Conservation (phyloP, 2,888 invertebrate genomes). For the Chelonus formosanus region DNA sequence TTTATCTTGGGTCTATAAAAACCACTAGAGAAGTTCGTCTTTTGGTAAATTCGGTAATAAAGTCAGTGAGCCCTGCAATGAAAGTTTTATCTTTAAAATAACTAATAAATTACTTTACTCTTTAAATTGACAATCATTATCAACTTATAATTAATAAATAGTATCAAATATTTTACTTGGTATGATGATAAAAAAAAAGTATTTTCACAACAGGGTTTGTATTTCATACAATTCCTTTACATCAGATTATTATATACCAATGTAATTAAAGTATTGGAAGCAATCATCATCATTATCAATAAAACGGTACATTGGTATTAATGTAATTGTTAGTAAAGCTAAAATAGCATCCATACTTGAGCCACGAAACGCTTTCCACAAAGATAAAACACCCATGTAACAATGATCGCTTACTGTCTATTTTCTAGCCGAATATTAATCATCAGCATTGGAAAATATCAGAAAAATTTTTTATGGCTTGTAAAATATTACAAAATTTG, state of each 20-base stretch:
- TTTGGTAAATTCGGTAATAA: too few relatives aligned
- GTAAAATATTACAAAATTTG: slow-evolving; percentile 7
- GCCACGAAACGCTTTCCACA: slow-evolving; percentile 30
- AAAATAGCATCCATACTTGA: slow-evolving; percentile 45
- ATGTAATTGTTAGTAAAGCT: slow-evolving; percentile 52
- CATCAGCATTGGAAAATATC: slow-evolving; percentile 3
- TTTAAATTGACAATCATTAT: too few relatives aligned
- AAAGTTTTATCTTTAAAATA: too few relatives aligned
- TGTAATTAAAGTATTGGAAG: slow-evolving; percentile 47
- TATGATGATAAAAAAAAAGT: not conserved
- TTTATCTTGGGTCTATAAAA: too few relatives aligned
- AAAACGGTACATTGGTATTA: slow-evolving; percentile 49
- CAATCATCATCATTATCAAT: slow-evolving; percentile 33
- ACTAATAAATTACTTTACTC: too few relatives aligned
- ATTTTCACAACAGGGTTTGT: slow-evolving; percentile 50
- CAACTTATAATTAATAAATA: too few relatives aligned
- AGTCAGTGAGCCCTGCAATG: too few relatives aligned
- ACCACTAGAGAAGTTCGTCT: too few relatives aligned
- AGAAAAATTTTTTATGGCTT: not conserved
- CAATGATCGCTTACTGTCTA: slow-evolving; percentile 53
- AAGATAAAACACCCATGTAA: slow-evolving; percentile 38
- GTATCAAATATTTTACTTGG: too few relatives aligned
- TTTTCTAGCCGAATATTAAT: slow-evolving; percentile 49
- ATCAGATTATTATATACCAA: slow-evolving; percentile 46
- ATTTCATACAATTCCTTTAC: slow-evolving; percentile 51